Evolutionary conservation across 2,888 invertebrate species (phyloP).

Genomic region (Brassicogethes aeneus): DNA sequence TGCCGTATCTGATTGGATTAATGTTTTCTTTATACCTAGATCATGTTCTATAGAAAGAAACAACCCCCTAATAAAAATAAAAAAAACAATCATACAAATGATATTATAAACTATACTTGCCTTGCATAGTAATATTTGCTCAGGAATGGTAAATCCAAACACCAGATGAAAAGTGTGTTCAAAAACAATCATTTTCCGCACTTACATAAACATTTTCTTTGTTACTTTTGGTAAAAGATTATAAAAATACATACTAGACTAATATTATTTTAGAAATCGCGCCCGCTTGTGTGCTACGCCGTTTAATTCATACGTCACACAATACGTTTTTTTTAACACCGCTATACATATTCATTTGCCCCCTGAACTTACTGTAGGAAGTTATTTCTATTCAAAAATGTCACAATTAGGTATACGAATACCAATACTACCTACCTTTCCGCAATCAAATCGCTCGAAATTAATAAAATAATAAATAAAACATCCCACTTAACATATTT

Average conservation of each 20-base stretch:
- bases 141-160: constrained; percentile 4
- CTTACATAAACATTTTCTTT: not conserved
- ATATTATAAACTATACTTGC: too few relatives aligned
- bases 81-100: not conserved
- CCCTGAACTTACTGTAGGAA: constrained; percentile 4
- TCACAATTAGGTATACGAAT: too few relatives aligned
- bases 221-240: not conserved
- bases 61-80: too few relatives aligned
- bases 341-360: constrained; percentile 3
- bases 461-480: too few relatives aligned
- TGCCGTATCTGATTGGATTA: too few relatives aligned
- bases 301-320: not conserved
- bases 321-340: not conserved
- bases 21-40: too few relatives aligned
- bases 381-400: constrained; percentile 4
- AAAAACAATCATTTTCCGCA: not conserved
- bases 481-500: too few relatives aligned
- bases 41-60: too few relatives aligned
- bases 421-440: too few relatives aligned
- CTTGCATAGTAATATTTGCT: constrained; percentile 5
- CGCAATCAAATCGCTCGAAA: too few relatives aligned
- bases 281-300: not conserved
- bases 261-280: constrained; percentile 1
- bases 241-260: not conserved
- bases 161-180: not conserved